phyloP scores from a whole-genome alignment of 2,113 vertebrate genomes.

The Sphyrna mokarran region DNA sequence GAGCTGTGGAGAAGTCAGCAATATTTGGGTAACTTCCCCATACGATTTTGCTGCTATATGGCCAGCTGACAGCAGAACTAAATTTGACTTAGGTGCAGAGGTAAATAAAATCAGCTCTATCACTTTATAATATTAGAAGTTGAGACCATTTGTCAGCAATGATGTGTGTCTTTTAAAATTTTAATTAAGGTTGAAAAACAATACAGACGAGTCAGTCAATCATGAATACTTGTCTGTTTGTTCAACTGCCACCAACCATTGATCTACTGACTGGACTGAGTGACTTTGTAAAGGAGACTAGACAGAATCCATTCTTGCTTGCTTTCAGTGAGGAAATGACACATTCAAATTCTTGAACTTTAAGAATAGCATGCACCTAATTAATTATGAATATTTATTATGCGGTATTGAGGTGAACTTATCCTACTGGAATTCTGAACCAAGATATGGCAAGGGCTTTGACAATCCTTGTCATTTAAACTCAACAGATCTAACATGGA shows the following conservation, averaged over 20 bases:
- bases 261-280: background rate
- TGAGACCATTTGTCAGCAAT: background rate
- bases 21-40: background rate
- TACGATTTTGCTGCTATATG: background rate
- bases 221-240: background rate
- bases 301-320: background rate
- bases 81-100: background rate
- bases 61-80: background rate
- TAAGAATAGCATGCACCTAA: background rate
- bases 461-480: background rate
- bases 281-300: background rate
- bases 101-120: background rate
- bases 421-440: background rate
- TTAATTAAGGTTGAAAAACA: background rate
- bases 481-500: background rate
- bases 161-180: background rate
- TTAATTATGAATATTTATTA: background rate
- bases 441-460: background rate
- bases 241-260: background rate
- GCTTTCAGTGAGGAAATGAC: background rate
- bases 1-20: background rate
- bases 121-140: background rate
- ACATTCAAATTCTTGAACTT: background rate
- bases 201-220: background rate
- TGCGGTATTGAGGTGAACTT: background rate